Base-by-base conservation (phyloP, 2,888 invertebrate genomes). In the Ametastegia equiseti region DNA sequence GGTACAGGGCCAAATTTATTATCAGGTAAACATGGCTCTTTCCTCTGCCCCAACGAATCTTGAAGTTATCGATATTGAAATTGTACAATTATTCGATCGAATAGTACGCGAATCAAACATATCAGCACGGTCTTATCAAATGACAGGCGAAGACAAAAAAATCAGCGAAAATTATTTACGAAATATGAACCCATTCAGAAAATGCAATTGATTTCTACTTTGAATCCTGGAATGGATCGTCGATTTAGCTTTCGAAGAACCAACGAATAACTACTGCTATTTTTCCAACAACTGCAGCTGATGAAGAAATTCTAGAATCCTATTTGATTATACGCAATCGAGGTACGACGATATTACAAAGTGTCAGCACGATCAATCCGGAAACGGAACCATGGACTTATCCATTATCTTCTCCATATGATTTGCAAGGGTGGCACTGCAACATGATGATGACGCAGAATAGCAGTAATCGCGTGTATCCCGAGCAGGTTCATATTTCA, bases 251-350 rank as follows among this genome's bases (percentile, higher is more conserved):
- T 84, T 60, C 84, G 84, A 80, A 77, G 81, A 80, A 65, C 36
- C 36, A 85, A 85, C 45, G 57, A 81, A 78, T n/a, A n/a, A n/a
- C n/a, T n/a, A 71, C 79, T 63, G 81, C 81, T 15, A 69, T 69
- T 45, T 42, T 69, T 42, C 84, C 83, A 81, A 81, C 82, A 15
- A 85, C 83, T 15, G 82, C 81, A 6, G 84, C 84, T 71, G 83
- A 84, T 80, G 83, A 84, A 7, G 82, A 85, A 36, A 85, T 85
- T 77, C 84, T 84, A 11, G 81, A 84, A 57, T 81, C 83, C 13
- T 86, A 81, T 79, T 83, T 85, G 27, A 82, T 81, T 13, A 81
- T 84, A n/a, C 45, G 54, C 36, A 83, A 83, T 75, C 83, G 81
- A 81, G 47, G 75, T 80, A 78, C 83, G 11, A 83, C 83, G 80